Base-by-base conservation (phyloP, 2,888 invertebrate genomes). In the Branchinecta sandiegonensis region DNA sequence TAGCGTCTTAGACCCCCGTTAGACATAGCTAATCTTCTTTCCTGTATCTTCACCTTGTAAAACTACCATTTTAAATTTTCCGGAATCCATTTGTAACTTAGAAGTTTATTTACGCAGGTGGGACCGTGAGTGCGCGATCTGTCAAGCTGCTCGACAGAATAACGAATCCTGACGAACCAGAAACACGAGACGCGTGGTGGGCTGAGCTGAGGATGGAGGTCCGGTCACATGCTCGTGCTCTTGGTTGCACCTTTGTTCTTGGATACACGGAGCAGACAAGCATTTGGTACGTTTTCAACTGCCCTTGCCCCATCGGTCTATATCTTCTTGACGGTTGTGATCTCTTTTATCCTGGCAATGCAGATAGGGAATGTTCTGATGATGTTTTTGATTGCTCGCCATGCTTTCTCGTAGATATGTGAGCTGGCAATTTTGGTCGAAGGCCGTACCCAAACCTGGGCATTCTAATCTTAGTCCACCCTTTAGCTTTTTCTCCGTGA, bases 101-200 rank as follows among this genome's bases (percentile, higher is more conserved):
- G 23, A 23, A 23, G 23, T 70, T 65, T 66, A 12, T 12, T 14
- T 69, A 73, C 74, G 65, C 72, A 85, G 86, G 89, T 70, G 94
- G 89, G 14, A 85, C 88, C 6, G 91, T 93, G 48, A 88, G 88
- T 71, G 88, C 91, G 0, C 82, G 89, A 77, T 93, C 85, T 68
- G 94, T 85, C 67, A 93, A 93, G 78, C 79, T 92, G 47, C 78
- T 93, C 65, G 89, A 89, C 76, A 82, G 89, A 72, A 87, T 89
- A 69, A 85, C 86, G 65, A 90, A 89, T 78, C 83, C 88, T 67
- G 91, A 94, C 74, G 94, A 94, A 77, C 90, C 91, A 14, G 93
- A 93, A 76, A 87, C 89, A 5, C 83, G 95, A 64, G 94, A 95
- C 75, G 87, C 88, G 2, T 96, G 96, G 94, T 97, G 97, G 96